A percentile compares a stretch with the other conserved stretches of the same genome.
These are phyloP conservation scores for Neopelma chrysocephalum DNA, from an alignment of 2,797 vertebrate species.

Conservation along the genomic window DNA sequence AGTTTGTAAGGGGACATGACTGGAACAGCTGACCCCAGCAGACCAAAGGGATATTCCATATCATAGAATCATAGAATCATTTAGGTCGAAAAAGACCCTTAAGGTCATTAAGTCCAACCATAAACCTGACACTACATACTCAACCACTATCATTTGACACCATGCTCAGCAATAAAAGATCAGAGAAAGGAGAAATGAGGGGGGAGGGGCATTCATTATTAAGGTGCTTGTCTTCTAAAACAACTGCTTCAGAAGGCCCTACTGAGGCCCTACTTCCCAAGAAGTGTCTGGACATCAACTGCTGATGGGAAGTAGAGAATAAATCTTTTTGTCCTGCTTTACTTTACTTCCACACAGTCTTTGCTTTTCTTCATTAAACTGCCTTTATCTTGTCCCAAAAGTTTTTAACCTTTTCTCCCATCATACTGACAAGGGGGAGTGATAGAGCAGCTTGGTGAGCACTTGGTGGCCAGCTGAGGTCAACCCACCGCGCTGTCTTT, in stretches of 20 bases:
- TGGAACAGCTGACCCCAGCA: background rate
- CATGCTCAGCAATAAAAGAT: background rate
- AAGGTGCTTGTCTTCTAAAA: background rate
- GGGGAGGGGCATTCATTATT: fast-evolving
- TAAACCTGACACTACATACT: background rate
- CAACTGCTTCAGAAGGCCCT: background rate
- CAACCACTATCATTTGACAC: background rate
- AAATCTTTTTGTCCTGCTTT: background rate
- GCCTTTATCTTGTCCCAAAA: background rate
- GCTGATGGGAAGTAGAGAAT: background rate
- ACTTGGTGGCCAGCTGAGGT: background rate
- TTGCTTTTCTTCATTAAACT: background rate
- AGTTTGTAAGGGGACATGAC: background rate
- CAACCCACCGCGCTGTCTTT: background rate
- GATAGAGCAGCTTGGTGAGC: background rate
- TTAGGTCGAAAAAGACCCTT: background rate
- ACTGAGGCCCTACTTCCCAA: background rate
- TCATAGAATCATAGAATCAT: background rate
- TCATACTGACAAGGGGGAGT: background rate
- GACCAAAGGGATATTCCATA: background rate
- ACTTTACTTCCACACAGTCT: background rate
- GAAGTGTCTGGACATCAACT: background rate
- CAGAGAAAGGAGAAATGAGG: background rate
- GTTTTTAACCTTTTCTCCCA: background rate
- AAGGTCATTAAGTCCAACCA: background rate